Conservation (phyloP, 2,797 vertebrate species). For the Sebastes vulpes region DNA sequence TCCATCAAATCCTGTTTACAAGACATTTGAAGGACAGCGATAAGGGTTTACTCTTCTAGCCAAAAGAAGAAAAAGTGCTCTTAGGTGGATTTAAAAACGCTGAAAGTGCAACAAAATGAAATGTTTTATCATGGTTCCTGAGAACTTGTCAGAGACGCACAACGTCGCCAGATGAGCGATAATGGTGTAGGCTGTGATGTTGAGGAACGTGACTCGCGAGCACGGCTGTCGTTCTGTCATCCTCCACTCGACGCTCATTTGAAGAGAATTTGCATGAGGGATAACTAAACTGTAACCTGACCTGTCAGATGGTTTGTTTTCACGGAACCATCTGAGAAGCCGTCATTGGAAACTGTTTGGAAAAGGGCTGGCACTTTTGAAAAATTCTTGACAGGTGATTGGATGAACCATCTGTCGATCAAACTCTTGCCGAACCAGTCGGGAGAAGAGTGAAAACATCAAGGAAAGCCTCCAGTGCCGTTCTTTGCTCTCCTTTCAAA, state of each 20-base stretch:
- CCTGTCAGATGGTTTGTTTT: no score
- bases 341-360: no score
- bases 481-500: no score
- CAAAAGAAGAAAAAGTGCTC: not conserved
- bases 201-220: no score
- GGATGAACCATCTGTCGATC: no score
- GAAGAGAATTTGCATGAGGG: not conserved
- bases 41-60: slow-evolving; percentile 24
- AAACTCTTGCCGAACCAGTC: no score
- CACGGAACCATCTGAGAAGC: no score
- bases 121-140: not conserved
- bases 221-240: not conserved
- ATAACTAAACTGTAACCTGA: not conserved
- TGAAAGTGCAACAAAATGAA: slow-evolving; percentile 20
- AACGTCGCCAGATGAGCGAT: no score
- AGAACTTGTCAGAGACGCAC: not conserved
- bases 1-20: slow-evolving; percentile 54
- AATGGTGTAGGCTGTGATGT: not conserved
- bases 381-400: no score
- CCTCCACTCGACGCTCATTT: not conserved
- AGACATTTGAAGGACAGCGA: slow-evolving; percentile 57
- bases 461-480: no score
- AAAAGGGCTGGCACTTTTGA: no score
- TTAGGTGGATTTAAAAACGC: slow-evolving; percentile 19
- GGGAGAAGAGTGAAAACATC: no score